Evolutionary conservation across 2,113 vertebrate genomes (phyloP).

Genomic region (Girardinichthys multiradiatus): DNA sequence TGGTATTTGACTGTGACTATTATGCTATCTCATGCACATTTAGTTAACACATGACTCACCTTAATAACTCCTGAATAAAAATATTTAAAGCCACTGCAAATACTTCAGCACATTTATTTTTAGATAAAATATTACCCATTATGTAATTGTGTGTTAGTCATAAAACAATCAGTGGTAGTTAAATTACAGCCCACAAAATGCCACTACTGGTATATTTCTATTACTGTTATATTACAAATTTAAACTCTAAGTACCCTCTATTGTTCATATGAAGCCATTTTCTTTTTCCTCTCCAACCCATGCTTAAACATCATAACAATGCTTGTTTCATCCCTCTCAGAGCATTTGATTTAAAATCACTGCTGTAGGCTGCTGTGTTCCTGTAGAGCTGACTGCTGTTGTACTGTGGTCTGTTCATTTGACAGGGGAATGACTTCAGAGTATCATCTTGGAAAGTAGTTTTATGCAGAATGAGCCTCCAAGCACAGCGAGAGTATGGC

Average conservation of each 20-base stretch:
- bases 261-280: constrained; percentile 18
- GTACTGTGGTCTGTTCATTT: constrained; percentile 20
- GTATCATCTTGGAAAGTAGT: constrained; percentile 20
- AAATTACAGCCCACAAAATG: neutral
- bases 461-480: constrained; percentile 8
- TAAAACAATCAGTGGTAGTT: neutral
- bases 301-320: constrained; percentile 9
- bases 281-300: constrained; percentile 14
- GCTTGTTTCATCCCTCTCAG: constrained; percentile 15
- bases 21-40: constrained; percentile 17
- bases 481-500: neutral
- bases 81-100: constrained; percentile 8
- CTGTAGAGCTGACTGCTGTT: constrained; percentile 20
- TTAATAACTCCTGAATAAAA: constrained; percentile 8
- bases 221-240: neutral
- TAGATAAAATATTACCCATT: neutral
- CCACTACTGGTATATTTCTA: neutral
- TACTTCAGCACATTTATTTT: neutral
- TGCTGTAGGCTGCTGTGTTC: constrained; percentile 29
- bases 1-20: neutral
- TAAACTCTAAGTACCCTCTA: constrained; percentile 9
- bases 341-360: constrained; percentile 34
- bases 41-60: neutral
- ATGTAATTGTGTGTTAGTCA: neutral
- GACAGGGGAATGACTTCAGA: constrained; percentile 26